These are phyloP conservation scores for Isaurus tuberculatus DNA, from an alignment of 92 coral and sea anemone species.

Conservation along the genomic window DNA sequence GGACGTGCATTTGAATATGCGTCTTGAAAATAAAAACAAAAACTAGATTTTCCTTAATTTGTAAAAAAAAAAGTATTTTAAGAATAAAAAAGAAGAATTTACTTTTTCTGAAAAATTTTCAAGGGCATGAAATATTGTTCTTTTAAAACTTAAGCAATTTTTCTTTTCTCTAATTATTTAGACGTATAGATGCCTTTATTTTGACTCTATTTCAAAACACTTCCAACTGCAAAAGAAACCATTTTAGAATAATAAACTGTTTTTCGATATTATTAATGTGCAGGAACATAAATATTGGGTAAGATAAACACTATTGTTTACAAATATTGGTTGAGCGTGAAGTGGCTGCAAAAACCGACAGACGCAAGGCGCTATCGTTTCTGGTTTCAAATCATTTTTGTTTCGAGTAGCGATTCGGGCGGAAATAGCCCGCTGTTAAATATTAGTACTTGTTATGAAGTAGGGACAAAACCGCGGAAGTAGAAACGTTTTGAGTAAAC, in stretches of 20 bases:
- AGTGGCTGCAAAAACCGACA: constrained; percentile 16
- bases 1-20: no score
- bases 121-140: no score
- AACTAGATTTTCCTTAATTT: no score
- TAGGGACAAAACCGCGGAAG: constrained; percentile 33
- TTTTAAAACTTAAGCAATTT: not conserved
- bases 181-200: no score
- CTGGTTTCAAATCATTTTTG: not conserved
- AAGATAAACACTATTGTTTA: not conserved
- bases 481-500: constrained; percentile 11
- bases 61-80: not conserved
- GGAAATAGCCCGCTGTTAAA: constrained; percentile 19
- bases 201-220: not conserved
- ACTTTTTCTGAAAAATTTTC: no score
- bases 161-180: not conserved
- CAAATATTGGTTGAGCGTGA: constrained; percentile 1
- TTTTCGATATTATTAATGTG: not conserved
- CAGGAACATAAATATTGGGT: not conserved
- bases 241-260: not conserved
- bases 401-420: constrained; percentile 13
- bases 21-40: no score
- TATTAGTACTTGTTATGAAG: constrained; percentile 21
- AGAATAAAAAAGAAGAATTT: not conserved
- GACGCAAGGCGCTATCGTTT: constrained; percentile 12
- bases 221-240: not conserved